A percentile compares a stretch with the other conserved stretches of the same genome.
Evolutionary conservation across 2,113 vertebrate species (phyloP).

Genomic region (Vanacampus margaritifer): DNA sequence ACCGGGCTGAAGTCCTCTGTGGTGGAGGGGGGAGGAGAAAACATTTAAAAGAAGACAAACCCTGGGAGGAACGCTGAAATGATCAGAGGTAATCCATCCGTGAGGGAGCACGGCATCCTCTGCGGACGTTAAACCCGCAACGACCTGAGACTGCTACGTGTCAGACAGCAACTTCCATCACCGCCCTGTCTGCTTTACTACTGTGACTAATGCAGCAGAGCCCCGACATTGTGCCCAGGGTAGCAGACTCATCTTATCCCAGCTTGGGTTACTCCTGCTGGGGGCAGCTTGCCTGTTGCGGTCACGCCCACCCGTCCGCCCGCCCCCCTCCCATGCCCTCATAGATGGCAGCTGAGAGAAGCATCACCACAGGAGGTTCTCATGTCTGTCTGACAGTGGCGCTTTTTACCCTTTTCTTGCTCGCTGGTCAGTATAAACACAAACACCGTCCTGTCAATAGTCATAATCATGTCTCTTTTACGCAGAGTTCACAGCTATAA

Average conservation of each 20-base stretch:
- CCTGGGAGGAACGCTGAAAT: conserved; percentile 15
- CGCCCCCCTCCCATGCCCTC: not conserved
- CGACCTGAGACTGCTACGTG: conserved; percentile 45
- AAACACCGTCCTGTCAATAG: no score
- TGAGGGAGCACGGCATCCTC: conserved; percentile 8
- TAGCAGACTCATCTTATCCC: conserved; percentile 30
- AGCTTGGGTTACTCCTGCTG: conserved; percentile 43
- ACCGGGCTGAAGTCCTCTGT: conserved; percentile 84
- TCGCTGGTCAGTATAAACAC: no score
- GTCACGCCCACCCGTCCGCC: no score
- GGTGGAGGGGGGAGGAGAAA: conserved; percentile 21
- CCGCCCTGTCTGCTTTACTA: conserved; percentile 20
- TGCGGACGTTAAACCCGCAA: conserved; percentile 17
- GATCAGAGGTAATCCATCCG: conserved; percentile 43
- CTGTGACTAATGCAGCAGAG: conserved; percentile 57
- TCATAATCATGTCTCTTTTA: no score
- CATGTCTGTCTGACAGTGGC: conserved; percentile 14
- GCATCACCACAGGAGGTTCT: conserved; percentile 6
- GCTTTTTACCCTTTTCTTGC: no score
- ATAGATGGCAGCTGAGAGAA: conserved; percentile 5
- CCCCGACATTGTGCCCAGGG: conserved; percentile 28
- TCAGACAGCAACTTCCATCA: conserved; percentile 54
- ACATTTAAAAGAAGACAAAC: conserved; percentile 28
- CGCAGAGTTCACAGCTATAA: no score
- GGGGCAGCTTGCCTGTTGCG: conserved; percentile 4